Conservation (phyloP, 2,113 vertebrate species). For the Strix uralensis region DNA sequence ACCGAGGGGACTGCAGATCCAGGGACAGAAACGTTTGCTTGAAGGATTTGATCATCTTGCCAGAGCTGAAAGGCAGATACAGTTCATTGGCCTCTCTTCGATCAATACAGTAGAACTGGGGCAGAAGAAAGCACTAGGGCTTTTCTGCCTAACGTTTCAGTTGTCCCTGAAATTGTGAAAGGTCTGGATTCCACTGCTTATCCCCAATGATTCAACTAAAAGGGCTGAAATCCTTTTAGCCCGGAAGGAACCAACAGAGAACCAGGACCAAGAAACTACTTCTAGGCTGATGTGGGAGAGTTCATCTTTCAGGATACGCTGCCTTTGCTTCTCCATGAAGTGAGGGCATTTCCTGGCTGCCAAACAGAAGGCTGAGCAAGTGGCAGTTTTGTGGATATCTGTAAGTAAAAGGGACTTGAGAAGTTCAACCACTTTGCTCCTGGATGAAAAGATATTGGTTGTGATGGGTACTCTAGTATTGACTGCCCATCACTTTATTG, state of each 20-base stretch:
- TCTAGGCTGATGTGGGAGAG: not conserved
- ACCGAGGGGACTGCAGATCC: constrained; percentile 54
- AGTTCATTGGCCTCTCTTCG: not conserved
- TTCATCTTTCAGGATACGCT: not conserved
- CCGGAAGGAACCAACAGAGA: not conserved
- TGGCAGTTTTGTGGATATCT: not conserved
- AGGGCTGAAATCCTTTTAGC: not conserved
- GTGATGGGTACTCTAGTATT: not conserved
- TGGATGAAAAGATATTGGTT: not conserved
- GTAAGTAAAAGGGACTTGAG: not conserved
- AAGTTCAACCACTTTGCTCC: not conserved
- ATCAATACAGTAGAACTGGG: too few species aligned
- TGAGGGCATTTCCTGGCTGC: not conserved
- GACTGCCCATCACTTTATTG: not conserved
- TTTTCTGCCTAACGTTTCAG: not conserved
- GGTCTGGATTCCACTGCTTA: not conserved
- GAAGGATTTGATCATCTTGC: constrained; percentile 62
- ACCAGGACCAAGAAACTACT: not conserved
- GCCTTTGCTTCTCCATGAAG: not conserved
- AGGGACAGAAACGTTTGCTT: constrained; percentile 56
- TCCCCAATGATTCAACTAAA: too few species aligned
- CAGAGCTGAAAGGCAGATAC: not conserved
- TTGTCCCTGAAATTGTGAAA: not conserved
- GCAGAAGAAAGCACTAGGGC: not conserved
- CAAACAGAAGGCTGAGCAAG: not conserved